Percentiles rank a stretch among this genome's conserved stretches.
phyloP scores from a whole-genome alignment of 2,797 vertebrate genomes.

The Tapera naevia region DNA sequence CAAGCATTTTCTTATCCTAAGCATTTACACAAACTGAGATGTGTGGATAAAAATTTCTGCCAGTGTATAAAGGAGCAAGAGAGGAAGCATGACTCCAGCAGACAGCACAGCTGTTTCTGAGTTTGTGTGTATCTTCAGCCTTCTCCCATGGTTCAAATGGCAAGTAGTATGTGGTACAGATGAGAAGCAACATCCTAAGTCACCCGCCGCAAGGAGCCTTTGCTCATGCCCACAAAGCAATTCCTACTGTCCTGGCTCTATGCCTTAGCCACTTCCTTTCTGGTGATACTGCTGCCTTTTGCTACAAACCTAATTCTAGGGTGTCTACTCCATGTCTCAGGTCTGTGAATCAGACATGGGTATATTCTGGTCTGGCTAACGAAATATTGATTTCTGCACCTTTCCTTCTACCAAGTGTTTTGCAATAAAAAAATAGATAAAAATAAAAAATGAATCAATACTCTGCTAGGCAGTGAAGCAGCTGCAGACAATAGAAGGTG shows the following conservation, averaged over 20 bases:
- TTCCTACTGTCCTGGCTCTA: not conserved
- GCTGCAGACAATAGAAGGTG: not conserved
- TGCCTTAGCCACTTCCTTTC: not conserved
- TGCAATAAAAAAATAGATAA: not conserved
- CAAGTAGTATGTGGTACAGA: not conserved
- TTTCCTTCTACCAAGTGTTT: not conserved
- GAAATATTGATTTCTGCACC: constrained; percentile 67
- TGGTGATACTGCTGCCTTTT: not conserved
- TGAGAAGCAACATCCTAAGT: not conserved
- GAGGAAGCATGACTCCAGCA: not conserved
- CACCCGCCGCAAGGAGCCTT: not conserved
- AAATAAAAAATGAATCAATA: constrained; percentile 47
- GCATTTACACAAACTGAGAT: not conserved
- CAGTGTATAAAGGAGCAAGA: not conserved
- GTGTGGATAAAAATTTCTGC: not conserved
- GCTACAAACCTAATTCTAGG: not conserved
- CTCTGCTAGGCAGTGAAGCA: not conserved
- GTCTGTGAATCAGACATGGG: not conserved
- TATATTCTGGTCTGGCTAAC: constrained; percentile 16
- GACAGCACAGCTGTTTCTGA: not conserved
- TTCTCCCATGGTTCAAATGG: not conserved
- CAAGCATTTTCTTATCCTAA: not conserved
- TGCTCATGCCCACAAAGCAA: not conserved
- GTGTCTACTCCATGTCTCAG: not conserved
- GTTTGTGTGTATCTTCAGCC: not conserved